phyloP scores from a whole-genome alignment of 1,140 invertebrate species.

The Tetragnatha versicolor region DNA sequence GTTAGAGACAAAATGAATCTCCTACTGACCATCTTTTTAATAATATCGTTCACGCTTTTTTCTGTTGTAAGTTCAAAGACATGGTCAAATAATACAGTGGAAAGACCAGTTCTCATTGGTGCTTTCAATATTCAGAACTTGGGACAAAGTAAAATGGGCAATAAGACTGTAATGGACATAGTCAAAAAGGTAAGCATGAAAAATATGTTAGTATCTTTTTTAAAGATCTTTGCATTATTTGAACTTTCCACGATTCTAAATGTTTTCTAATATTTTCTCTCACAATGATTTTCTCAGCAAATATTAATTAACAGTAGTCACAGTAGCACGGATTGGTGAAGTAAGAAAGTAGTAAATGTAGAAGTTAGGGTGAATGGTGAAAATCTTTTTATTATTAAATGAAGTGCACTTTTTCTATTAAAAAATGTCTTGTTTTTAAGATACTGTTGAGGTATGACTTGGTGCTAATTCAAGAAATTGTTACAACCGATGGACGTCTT shows the following conservation, averaged over 20 bases:
- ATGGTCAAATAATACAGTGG: background rate
- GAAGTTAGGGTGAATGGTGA: background rate
- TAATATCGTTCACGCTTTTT: too few relatives aligned
- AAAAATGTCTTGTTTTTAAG: background rate
- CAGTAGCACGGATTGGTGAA: background rate
- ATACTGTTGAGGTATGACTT: conserved; percentile 34
- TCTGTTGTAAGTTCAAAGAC: too few relatives aligned
- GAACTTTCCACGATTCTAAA: background rate
- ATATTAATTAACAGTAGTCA: background rate
- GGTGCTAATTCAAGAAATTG: conserved; percentile 37
- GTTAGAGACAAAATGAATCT: too few relatives aligned
- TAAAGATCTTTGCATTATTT: background rate
- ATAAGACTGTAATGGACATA: conserved; percentile 39
- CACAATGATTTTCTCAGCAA: too few relatives aligned
- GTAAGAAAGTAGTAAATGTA: background rate
- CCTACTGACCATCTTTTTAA: too few relatives aligned
- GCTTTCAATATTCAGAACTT: conserved; percentile 53
- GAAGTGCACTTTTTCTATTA: background rate
- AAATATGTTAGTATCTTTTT: background rate
- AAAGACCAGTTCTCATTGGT: conserved; percentile 30
- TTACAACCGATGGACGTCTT: background rate
- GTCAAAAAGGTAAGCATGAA: conserved; percentile 28
- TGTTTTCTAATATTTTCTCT: background rate
- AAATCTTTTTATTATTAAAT: background rate
- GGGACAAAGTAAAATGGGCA: conserved; percentile 29